phyloP scores from a whole-genome alignment of 2,888 invertebrate species.

The Drosophila fungiperda region DNA sequence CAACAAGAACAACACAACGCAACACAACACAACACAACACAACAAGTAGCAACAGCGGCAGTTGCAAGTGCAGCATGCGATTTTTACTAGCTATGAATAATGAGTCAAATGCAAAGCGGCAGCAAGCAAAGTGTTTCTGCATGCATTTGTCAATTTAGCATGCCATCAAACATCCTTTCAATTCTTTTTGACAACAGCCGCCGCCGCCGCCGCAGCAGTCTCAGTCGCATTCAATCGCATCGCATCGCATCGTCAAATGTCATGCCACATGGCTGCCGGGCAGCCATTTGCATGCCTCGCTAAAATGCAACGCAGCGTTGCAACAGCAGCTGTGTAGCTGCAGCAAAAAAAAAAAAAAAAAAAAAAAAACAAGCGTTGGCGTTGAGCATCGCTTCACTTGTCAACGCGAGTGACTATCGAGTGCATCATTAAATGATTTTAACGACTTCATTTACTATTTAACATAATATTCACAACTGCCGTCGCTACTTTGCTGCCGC shows the following conservation, averaged over 20 bases:
- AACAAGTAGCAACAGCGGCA: conserved; percentile 6
- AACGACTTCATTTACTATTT: conserved; percentile 83
- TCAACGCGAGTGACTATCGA: conserved; percentile 78
- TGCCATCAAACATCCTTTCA: conserved; percentile 83
- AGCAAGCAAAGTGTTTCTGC: conserved; percentile 68
- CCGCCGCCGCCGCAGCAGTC: conserved; percentile 1
- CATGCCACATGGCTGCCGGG: conserved; percentile 49
- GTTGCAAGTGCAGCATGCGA: conserved; percentile 25
- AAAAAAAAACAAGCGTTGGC: conserved; percentile 22
- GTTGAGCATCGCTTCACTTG: conserved; percentile 67
- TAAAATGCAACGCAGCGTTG: conserved; percentile 53
- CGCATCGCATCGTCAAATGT: conserved; percentile 30
- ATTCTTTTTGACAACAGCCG: conserved; percentile 74
- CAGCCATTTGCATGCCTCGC: conserved; percentile 58
- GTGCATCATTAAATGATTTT: conserved; percentile 82
- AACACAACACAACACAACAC: not conserved
- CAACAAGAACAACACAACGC: conserved; percentile 18
- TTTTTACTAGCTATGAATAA: conserved; percentile 71
- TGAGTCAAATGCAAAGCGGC: conserved; percentile 58
- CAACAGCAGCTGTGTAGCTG: conserved; percentile 6
- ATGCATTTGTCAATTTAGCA: conserved; percentile 84
- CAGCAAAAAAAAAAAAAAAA: not conserved
- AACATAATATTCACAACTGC: conserved; percentile 72
- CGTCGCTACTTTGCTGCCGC: conserved; percentile 3
- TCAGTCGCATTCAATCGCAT: conserved; percentile 5